A percentile compares a stretch with the other conserved stretches of the same genome.
phyloP scores from a whole-genome alignment of 2,888 invertebrate species.

The Cerceris rybyensis region DNA sequence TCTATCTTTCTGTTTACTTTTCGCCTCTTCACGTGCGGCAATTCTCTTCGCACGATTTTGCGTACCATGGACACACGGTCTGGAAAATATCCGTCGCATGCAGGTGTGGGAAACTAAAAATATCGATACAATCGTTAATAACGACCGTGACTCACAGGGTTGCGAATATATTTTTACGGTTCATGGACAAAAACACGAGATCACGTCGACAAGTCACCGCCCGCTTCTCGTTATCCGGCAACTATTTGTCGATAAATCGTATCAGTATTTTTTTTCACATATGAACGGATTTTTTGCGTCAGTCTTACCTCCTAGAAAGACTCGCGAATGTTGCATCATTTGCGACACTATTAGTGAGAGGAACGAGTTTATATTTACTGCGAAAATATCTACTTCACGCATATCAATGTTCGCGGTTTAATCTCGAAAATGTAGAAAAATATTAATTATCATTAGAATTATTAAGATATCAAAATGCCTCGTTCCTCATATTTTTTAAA shows the following conservation, averaged over 20 bases:
- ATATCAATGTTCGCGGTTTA: no score
- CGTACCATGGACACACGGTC: neutral
- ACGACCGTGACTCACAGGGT: neutral
- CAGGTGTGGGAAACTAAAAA: conserved; percentile 2
- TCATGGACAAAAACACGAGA: neutral
- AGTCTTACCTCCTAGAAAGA: neutral
- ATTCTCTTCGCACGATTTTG: no score
- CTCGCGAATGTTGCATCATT: neutral
- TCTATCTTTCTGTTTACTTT: no score
- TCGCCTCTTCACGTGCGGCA: no score
- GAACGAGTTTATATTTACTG: no score
- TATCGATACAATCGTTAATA: neutral
- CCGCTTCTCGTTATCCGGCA: neutral
- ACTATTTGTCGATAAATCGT: neutral
- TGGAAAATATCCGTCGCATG: neutral
- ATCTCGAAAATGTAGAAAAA: no score
- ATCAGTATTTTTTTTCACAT: neutral
- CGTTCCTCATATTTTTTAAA: no score
- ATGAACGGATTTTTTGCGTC: neutral
- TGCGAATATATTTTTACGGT: neutral
- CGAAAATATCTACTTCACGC: no score
- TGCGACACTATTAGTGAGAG: neutral
- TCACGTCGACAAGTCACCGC: no score
- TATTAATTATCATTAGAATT: no score
- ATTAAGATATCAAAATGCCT: no score